Percentiles rank a stretch among this genome's conserved stretches.
phyloP scores from a whole-genome alignment of 2,888 invertebrate genomes.

The Resseliella maxima region DNA sequence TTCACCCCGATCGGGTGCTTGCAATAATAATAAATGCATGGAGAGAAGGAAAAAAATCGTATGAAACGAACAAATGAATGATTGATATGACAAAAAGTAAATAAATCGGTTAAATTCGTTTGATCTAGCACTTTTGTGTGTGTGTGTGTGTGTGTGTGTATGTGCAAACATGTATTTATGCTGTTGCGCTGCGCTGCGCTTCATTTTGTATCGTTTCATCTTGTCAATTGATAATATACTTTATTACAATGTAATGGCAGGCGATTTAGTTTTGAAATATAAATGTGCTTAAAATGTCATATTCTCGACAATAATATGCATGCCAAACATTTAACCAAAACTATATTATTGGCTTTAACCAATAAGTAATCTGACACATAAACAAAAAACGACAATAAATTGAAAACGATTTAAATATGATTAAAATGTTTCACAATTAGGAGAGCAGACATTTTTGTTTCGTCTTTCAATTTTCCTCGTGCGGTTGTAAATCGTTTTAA shows the following conservation, averaged over 20 bases:
- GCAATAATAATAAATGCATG: neutral
- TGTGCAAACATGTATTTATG: too few species aligned
- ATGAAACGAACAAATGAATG: neutral
- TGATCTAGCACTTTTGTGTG: neutral
- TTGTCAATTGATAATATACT: neutral
- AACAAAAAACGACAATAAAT: neutral
- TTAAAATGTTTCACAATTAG: slow-evolving; percentile 44
- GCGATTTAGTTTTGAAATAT: slow-evolving; percentile 21
- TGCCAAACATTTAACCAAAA: neutral
- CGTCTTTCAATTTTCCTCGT: neutral
- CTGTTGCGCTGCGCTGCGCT: too few species aligned
- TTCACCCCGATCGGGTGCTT: too few species aligned
- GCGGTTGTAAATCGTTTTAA: neutral
- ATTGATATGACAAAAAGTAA: neutral
- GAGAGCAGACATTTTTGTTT: neutral
- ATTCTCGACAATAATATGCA: neutral
- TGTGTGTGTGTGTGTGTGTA: neutral
- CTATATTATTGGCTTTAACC: neutral
- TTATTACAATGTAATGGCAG: neutral
- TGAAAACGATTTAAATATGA: slow-evolving; percentile 40
- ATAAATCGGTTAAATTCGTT: neutral
- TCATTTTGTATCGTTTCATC: neutral
- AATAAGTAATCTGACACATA: slow-evolving; percentile 30
- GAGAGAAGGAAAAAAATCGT: neutral
- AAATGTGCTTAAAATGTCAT: slow-evolving; percentile 31